phyloP scores from a whole-genome alignment of 2,888 invertebrate species.

The Eristalis pertinax region DNA sequence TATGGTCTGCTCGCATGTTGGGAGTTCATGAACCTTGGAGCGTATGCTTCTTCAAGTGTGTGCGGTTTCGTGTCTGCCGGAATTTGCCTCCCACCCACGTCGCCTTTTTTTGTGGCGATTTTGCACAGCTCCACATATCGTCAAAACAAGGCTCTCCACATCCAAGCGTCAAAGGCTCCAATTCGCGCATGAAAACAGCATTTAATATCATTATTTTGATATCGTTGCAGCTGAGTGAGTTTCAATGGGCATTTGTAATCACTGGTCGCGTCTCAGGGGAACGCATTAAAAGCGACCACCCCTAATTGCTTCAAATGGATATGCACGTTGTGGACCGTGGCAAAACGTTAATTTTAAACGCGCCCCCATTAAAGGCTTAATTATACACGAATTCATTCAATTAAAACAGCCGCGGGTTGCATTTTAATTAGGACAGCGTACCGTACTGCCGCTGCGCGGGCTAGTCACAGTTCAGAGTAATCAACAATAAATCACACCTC shows the following conservation, averaged over 20 bases:
- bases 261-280: not conserved
- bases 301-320: not conserved
- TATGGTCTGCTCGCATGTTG: no score
- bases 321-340: not conserved
- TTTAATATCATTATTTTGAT: not conserved
- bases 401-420: constrained; percentile 13
- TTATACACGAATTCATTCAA: constrained; percentile 21
- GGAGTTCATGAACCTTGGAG: no score
- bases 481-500: not conserved
- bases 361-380: constrained; percentile 17
- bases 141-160: no score
- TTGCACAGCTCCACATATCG: no score
- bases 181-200: no score
- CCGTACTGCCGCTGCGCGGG: not conserved
- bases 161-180: no score
- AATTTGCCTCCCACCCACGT: no score
- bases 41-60: no score
- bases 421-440: not conserved
- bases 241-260: not conserved
- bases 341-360: not conserved
- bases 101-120: no score
- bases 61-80: no score
- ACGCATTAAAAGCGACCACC: not conserved
- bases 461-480: not conserved
- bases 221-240: not conserved